Evolutionary conservation across 2,888 invertebrate genomes (phyloP), one percentile per base, ranked within the genome.

Genomic region (Eupithecia pulchellata): DNA sequence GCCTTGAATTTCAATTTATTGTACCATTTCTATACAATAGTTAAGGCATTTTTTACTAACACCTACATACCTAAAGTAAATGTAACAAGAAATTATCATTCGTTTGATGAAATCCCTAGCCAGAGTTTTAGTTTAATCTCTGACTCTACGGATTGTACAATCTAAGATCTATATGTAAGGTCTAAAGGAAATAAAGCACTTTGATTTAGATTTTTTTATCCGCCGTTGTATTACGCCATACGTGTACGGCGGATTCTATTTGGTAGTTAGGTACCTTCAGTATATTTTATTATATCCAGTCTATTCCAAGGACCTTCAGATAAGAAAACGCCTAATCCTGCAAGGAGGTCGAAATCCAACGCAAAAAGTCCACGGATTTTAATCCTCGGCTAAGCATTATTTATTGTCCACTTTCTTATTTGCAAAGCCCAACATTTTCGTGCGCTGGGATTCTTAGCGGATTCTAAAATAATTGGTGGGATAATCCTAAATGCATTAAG

Each of bases 321-420:
- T 3, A 52, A 25, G 52, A 25, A 4, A 47, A 25, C 11, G 47
- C 47, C 47, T 61, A 61, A 61, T 61, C 60, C 60, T 13, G 25
- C 13, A 14, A 25, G 34, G 25, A 36, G 34, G 61, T 25, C n/a
- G 34, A 36, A 57, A 60, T 32, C 60, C 60, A 60, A 36, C 74
- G 75, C 78, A 80, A 79, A 82, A 82, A 75, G 74, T 79, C 78
- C 52, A 52, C 11, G 20, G 13, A 11, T 52, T 77, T 79, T 84
- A 86, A 86, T 84, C 84, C 79, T 65, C 66, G 80, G 86, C 84
- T 89, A 86, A 85, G 73, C 79, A 77, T 85, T 86, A 88, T 88
- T 89, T 86, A 89, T 89, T 75, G 87, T 84, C 79, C 80, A 81
- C 79, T 82, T 81, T 84, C 84, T 82, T 72, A 73, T 84, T 83